Base-by-base conservation (phyloP, 2,113 vertebrate genomes). In the Stigmatopora nigra region DNA sequence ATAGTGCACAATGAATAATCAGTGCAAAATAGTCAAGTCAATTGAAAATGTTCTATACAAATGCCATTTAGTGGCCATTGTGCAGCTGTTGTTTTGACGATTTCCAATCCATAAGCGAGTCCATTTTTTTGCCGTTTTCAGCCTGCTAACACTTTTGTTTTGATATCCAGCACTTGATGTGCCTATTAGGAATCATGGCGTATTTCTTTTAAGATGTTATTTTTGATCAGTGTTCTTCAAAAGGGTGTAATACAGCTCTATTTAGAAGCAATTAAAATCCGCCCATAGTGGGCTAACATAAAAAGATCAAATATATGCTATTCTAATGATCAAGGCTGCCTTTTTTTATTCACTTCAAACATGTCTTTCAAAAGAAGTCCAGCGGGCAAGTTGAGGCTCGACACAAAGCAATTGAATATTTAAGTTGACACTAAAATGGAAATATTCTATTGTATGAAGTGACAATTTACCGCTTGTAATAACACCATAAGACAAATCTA, bases 1-100 rank as follows among this genome's bases (percentile, higher is more conserved):
- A 14, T 15, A 15, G 15, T 56, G 13, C 2, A 31, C 53, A 14
- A 2, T 16, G 13, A 56, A 56, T 14, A 56, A 56, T 56, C 12
- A 14, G 12, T 31, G 53, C 22, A 56, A 31, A 56, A 53, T 53
- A 56, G 31, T 31, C 13, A 56, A 56, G 53, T 7, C 3, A 31
- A 56, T 2, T 67, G 64, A 65, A 65, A 68, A 51, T 63, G 65
- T 63, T 45, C 64, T 57, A 74, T 77, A 53, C 65, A 65, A 73
- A 72, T 78, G 67, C 47, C 48, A 45, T 82, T 77, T 66, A 78
- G 68, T 48, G 46, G 56, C 64, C 71, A 73, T 75, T 70, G 62
- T 47, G 60, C 69, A 71, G 69, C 79, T 78, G 68, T 68, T 78
- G 61, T 81, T 81, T 71, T 71, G 67, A 63, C 75, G 48, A 20